Evolutionary conservation across 37 sponge, comb jelly and placozoan genomes (phyloP), one percentile per base, ranked within the genome.

Genomic region (Cliona cf. orientalis): DNA sequence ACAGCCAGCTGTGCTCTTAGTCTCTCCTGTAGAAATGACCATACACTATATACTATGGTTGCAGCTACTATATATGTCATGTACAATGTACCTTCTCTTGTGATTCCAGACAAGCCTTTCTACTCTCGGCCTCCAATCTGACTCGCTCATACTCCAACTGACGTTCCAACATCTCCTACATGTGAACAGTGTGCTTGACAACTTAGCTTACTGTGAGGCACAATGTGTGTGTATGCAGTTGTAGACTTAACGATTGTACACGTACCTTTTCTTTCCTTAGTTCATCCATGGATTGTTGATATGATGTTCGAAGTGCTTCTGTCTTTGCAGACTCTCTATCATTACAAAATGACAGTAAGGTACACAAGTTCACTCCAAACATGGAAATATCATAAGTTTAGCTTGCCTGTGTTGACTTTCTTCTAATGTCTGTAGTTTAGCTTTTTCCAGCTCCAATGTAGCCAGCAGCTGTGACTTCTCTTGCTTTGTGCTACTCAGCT

Each of bases 1-100:
- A n/a, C n/a, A 33, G 88, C 77, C 37, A 88, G 42, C 56, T 88
- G 88, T 28, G 75, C 58, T 46, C 88, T 75, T 6, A 88, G 71
- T 5, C 80, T 46, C 37, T 88, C 88, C 88, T 88, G 53, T n/a
- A 74, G 17, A 46, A 39, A 22, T n/a, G 26, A 21, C 1, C n/a
- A n/a, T n/a, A n/a, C n/a, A n/a, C n/a, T n/a, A n/a, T n/a, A n/a
- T n/a, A n/a, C n/a, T n/a, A n/a, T n/a, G n/a, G n/a, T n/a, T n/a
- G n/a, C n/a, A n/a, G n/a, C n/a, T n/a, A n/a, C n/a, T n/a, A n/a
- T n/a, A n/a, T n/a, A n/a, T n/a, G n/a, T n/a, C n/a, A n/a, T n/a
- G n/a, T n/a, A n/a, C n/a, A n/a, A n/a, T n/a, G n/a, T n/a, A 87
- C 89, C 83, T 91, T 91, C 37, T 92, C 93, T 60, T 85, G 89